phyloP scores from a whole-genome alignment of 2,888 invertebrate genomes.

The Oegoconia quadripuncta region DNA sequence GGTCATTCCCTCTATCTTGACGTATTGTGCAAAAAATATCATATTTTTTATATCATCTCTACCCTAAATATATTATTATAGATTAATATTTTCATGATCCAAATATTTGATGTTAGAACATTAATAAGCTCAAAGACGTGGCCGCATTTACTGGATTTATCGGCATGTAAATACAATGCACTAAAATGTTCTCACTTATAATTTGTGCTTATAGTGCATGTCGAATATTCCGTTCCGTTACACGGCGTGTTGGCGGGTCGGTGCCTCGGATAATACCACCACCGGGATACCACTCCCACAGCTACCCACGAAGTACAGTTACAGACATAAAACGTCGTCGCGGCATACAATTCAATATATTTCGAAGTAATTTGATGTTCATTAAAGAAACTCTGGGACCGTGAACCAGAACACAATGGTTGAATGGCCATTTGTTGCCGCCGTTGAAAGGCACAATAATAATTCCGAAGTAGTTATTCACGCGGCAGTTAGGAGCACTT shows the following conservation, averaged over 20 bases:
- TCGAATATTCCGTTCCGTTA: slow-evolving; percentile 75
- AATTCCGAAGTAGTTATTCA: slow-evolving; percentile 68
- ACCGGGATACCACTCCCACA: slow-evolving; percentile 44
- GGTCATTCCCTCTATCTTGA: slow-evolving; percentile 52
- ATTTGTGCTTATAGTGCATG: slow-evolving; percentile 77
- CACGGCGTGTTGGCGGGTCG: slow-evolving; percentile 63
- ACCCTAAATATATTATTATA: not conserved
- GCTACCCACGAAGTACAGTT: slow-evolving; percentile 53
- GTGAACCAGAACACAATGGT: slow-evolving; percentile 79
- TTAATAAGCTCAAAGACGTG: not conserved
- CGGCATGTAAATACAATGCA: slow-evolving; percentile 62
- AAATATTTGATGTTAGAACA: not conserved
- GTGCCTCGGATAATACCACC: slow-evolving; percentile 55
- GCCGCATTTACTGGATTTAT: slow-evolving; percentile 36
- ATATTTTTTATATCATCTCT: not conserved
- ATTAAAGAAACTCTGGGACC: slow-evolving; percentile 77
- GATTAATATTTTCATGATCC: not conserved
- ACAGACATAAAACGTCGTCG: slow-evolving; percentile 71
- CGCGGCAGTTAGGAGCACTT: slow-evolving; percentile 68
- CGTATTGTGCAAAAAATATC: slow-evolving; percentile 28
- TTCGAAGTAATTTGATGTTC: slow-evolving; percentile 78
- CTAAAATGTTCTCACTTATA: slow-evolving; percentile 77
- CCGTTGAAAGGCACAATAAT: slow-evolving; percentile 74
- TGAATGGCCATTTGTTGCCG: slow-evolving; percentile 77
- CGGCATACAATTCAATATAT: slow-evolving; percentile 76